Percentiles rank a stretch among this genome's conserved stretches.
Conservation (phyloP, 2,888 invertebrate species). For the Agrilus cyanescens region DNA sequence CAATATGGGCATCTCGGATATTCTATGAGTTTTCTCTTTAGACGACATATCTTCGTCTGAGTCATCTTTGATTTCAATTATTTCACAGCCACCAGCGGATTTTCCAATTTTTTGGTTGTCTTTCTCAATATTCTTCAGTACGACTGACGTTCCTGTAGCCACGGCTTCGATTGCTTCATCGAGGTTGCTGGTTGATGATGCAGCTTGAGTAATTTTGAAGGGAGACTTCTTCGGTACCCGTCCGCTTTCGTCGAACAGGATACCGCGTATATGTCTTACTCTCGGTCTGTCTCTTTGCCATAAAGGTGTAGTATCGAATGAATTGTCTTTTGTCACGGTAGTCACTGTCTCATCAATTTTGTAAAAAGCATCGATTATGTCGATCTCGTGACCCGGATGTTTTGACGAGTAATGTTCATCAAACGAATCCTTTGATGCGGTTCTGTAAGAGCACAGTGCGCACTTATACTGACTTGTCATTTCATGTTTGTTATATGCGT, state of each 20-base stretch:
- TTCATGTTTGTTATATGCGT: constrained; percentile 47
- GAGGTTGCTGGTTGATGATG: constrained; percentile 18
- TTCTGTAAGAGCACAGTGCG: constrained; percentile 49
- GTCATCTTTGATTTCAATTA: not conserved
- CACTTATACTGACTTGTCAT: constrained; percentile 62
- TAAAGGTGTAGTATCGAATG: constrained; percentile 46
- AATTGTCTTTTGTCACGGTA: constrained; percentile 26
- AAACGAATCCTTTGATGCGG: constrained; percentile 42
- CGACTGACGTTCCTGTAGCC: constrained; percentile 1
- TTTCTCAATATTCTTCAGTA: not conserved
- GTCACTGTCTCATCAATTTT: constrained; percentile 27
- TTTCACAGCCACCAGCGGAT: constrained; percentile 2
- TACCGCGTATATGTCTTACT: constrained; percentile 47
- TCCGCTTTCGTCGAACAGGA: constrained; percentile 42
- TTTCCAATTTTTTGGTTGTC: not conserved
- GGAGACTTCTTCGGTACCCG: constrained; percentile 18
- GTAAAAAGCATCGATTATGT: constrained; percentile 44
- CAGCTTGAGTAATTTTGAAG: constrained; percentile 11
- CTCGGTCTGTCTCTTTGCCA: constrained; percentile 46
- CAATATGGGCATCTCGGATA: not conserved
- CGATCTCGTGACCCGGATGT: constrained; percentile 39
- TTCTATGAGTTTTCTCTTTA: not conserved
- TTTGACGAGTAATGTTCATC: constrained; percentile 47
- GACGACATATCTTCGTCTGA: constrained; percentile 10
- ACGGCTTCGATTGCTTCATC: constrained; percentile 28